Evolutionary conservation across 1,140 invertebrate species (phyloP).

Genomic region (Psilanteris sp.): DNA sequence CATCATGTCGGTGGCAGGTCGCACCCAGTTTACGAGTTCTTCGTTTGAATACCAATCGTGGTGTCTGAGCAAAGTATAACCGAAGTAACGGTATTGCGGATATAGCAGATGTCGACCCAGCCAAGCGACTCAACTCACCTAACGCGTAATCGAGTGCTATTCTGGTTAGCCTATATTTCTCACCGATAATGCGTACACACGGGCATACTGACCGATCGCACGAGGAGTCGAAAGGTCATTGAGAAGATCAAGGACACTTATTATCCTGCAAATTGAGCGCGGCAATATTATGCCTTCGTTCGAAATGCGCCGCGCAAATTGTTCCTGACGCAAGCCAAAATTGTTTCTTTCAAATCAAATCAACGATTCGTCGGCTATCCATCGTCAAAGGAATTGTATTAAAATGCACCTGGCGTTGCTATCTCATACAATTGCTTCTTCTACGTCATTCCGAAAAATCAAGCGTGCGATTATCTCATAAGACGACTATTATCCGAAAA

Average conservation of each 20-base stretch:
- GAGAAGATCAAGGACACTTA: constrained; percentile 69
- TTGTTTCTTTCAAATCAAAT: no score
- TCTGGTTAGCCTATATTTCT: constrained; percentile 66
- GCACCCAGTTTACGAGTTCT: constrained; percentile 63
- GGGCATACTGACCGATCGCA: constrained; percentile 49
- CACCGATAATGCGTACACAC: constrained; percentile 53
- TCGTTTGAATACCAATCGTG: constrained; percentile 66
- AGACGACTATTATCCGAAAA: no score
- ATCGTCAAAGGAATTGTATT: no score
- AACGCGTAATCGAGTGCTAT: constrained; percentile 67
- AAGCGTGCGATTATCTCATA: no score
- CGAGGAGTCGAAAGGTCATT: constrained; percentile 59
- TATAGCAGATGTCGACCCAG: constrained; percentile 70
- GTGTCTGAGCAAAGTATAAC: constrained; percentile 57
- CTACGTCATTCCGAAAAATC: no score
- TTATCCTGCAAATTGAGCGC: constrained; percentile 31
- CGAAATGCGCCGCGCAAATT: no score
- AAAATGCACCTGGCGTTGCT: no score
- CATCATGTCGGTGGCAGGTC: constrained; percentile 55
- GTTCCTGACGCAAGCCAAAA: no score
- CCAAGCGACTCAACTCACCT: constrained; percentile 67
- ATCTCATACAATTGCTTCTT: no score
- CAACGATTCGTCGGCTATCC: no score
- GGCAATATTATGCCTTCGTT: no score
- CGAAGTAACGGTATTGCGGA: constrained; percentile 71